phyloP scores from a whole-genome alignment of 2,797 vertebrate genomes.

The Ambastaia sidthimunki region DNA sequence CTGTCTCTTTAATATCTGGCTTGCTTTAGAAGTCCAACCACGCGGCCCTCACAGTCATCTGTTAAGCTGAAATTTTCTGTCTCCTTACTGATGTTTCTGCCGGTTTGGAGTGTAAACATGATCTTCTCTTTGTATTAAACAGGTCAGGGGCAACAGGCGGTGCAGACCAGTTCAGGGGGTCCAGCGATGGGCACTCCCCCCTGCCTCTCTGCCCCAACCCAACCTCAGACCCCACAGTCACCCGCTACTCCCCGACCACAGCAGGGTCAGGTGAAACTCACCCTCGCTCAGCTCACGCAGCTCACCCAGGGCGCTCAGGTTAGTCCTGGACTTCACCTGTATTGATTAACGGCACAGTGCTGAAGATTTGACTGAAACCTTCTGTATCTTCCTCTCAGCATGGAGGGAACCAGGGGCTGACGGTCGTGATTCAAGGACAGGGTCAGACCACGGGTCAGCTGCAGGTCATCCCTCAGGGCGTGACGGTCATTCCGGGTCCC shows the following conservation, averaged over 20 bases:
- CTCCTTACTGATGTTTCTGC: neutral
- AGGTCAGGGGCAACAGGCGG: conserved; percentile 70
- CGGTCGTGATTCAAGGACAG: conserved; percentile 98
- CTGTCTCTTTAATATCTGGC: no score
- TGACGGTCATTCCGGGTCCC: conserved; percentile 90
- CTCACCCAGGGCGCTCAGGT: conserved; percentile 94
- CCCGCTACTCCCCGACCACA: conserved; percentile 82
- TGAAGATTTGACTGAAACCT: neutral
- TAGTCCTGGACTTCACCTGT: neutral
- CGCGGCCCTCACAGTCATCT: no score
- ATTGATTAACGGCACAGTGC: neutral
- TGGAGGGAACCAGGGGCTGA: conserved; percentile 94
- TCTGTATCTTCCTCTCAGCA: conserved; percentile 58
- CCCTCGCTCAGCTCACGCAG: conserved; percentile 95
- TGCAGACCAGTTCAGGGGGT: conserved; percentile 75
- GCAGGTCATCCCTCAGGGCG: conserved; percentile 95
- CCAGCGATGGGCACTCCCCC: conserved; percentile 74
- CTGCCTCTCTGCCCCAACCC: conserved; percentile 65
- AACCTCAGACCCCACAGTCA: conserved; percentile 59
- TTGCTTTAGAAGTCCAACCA: no score
- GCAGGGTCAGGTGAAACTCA: conserved; percentile 97
- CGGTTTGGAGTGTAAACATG: neutral
- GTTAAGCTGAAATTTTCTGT: neutral
- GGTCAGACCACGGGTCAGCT: conserved; percentile 96
- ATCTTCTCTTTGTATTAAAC: neutral